Conservation (phyloP, 2,113 vertebrate species). For the Colistium nudipinnis region DNA sequence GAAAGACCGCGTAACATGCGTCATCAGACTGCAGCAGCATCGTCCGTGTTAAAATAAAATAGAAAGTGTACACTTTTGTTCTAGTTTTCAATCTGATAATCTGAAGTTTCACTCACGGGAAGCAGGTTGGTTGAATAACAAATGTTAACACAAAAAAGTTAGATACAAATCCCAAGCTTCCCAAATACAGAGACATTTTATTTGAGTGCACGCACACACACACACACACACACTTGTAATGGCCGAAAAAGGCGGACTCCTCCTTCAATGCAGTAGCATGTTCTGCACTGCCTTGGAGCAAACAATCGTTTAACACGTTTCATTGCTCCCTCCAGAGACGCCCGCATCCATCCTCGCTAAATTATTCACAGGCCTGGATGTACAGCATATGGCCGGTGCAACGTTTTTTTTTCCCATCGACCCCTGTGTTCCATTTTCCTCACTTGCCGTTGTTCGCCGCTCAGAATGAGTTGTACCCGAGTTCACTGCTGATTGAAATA, state of each 20-base stretch:
- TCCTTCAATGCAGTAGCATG: not conserved
- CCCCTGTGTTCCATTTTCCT: conserved; percentile 14
- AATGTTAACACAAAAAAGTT: too few relatives aligned
- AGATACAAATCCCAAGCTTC: too few relatives aligned
- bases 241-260: too few relatives aligned
- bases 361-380: conserved; percentile 16
- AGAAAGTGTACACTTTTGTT: too few relatives aligned
- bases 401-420: not conserved
- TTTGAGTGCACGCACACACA: too few relatives aligned
- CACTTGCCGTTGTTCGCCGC: conserved; percentile 2
- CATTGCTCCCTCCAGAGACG: conserved; percentile 4
- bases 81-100: too few relatives aligned
- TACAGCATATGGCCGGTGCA: conserved; percentile 23
- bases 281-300: not conserved
- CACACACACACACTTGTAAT: too few relatives aligned
- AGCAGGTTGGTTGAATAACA: too few relatives aligned
- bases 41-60: too few relatives aligned
- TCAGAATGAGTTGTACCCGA: not conserved
- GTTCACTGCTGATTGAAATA: conserved; percentile 24
- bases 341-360: conserved; percentile 4
- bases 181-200: too few relatives aligned
- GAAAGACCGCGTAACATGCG: not conserved
- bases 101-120: too few relatives aligned
- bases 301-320: not conserved
- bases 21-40: not conserved